Percentiles rank a stretch among this genome's conserved stretches.
These are phyloP conservation scores for Drosophila kanekoi DNA, from an alignment of 2,888 invertebrate species.

Conservation along the genomic window DNA sequence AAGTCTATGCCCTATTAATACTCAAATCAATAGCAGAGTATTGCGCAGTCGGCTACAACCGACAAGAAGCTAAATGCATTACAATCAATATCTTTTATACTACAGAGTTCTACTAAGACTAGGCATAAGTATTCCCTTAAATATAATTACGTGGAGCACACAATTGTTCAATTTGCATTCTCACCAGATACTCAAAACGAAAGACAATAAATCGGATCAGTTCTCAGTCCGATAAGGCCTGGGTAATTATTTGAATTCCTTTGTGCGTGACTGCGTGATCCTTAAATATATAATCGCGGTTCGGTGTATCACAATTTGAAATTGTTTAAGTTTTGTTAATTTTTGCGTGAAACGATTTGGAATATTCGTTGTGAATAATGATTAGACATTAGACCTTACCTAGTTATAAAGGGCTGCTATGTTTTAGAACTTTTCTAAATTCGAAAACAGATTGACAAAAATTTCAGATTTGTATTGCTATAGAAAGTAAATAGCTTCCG, in stretches of 20 bases:
- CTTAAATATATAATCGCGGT: background rate
- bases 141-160: background rate
- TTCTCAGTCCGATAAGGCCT: background rate
- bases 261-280: background rate
- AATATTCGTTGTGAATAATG: slow-evolving; percentile 17
- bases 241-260: background rate
- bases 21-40: too few species aligned
- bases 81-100: background rate
- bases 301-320: slow-evolving; percentile 12
- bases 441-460: too few species aligned
- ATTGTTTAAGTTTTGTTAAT: slow-evolving; percentile 22
- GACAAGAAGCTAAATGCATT: too few species aligned
- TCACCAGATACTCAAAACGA: slow-evolving; percentile 21
- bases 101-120: background rate
- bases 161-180: slow-evolving; percentile 2
- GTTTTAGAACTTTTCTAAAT: background rate
- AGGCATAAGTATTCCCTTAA: too few species aligned
- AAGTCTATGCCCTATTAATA: too few species aligned
- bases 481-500: too few species aligned
- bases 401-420: slow-evolving; percentile 21
- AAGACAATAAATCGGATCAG: background rate
- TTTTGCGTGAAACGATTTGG: slow-evolving; percentile 24
- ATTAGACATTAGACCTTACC: slow-evolving; percentile 18
- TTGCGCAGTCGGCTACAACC: too few species aligned
- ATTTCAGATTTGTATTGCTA: too few species aligned